Evolutionary conservation across 2,797 vertebrate species (phyloP).

Genomic region (Anas capensis): DNA sequence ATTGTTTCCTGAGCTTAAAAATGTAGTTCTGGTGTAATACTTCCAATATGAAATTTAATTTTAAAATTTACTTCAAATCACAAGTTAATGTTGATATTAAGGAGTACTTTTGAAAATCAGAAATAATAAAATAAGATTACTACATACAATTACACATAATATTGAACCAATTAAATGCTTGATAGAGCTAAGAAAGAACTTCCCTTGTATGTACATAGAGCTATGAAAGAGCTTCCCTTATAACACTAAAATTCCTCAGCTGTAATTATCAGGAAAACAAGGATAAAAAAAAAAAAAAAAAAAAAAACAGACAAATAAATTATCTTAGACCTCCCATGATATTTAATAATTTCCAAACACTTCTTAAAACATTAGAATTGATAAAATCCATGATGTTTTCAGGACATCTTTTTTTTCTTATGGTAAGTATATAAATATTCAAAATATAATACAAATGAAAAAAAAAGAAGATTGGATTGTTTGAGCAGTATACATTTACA

Average conservation of each 20-base stretch:
- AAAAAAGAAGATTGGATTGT: neutral
- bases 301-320: neutral
- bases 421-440: neutral
- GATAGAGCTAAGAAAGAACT: neutral
- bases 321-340: neutral
- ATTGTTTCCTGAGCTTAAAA: neutral
- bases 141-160: neutral
- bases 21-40: neutral
- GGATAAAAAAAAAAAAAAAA: neutral
- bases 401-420: neutral
- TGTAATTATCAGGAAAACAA: neutral
- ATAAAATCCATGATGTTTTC: neutral
- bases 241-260: neutral
- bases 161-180: neutral
- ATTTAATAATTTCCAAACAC: neutral
- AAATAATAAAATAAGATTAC: neutral
- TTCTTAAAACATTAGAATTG: neutral
- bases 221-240: neutral
- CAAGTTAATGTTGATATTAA: neutral
- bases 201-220: neutral
- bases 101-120: neutral
- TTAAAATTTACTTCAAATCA: neutral
- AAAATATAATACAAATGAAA: neutral
- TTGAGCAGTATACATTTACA: neutral
- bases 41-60: neutral